These are phyloP conservation scores for Leptinotarsa haldemani DNA, from an alignment of 2,888 invertebrate species.

Conservation along the genomic window DNA sequence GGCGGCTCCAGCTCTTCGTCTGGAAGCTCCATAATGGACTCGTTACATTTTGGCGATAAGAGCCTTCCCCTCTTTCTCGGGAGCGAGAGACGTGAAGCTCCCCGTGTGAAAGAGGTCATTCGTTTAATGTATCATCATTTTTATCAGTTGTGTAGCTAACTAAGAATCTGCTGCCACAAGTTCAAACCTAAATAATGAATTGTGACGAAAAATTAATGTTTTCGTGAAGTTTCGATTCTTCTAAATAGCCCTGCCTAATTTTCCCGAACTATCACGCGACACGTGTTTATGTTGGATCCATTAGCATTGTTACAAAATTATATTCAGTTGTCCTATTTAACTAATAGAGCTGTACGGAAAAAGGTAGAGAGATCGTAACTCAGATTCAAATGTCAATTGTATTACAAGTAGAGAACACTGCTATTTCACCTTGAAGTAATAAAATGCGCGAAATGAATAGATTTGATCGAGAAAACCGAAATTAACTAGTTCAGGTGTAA, in stretches of 20 bases:
- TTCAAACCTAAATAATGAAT: too few relatives aligned
- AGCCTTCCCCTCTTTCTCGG: too few relatives aligned
- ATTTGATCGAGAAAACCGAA: slow-evolving; percentile 1
- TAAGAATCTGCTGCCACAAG: too few relatives aligned
- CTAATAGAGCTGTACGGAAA: slow-evolving; percentile 15
- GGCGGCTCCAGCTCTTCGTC: too few relatives aligned
- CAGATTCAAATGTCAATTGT: slow-evolving; percentile 15
- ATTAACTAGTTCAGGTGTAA: slow-evolving; percentile 2
- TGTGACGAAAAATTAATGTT: too few relatives aligned
- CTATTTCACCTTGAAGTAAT: slow-evolving; percentile 7
- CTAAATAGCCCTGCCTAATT: background rate
- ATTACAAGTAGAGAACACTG: slow-evolving; percentile 2
- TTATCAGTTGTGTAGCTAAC: too few relatives aligned
- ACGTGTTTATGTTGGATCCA: slow-evolving; percentile 16
- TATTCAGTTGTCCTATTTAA: slow-evolving; percentile 18
- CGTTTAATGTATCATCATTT: too few relatives aligned
- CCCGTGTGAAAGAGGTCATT: too few relatives aligned
- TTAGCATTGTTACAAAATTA: slow-evolving; percentile 13
- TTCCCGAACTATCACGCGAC: background rate
- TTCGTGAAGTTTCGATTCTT: too few relatives aligned
- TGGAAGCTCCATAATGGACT: too few relatives aligned
- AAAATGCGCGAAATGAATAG: background rate
- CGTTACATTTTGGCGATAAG: too few relatives aligned
- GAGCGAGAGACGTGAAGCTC: too few relatives aligned
- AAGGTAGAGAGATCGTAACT: background rate